These are phyloP conservation scores for Azemiops feae DNA, from an alignment of 2,113 vertebrate species.

Conservation along the genomic window DNA sequence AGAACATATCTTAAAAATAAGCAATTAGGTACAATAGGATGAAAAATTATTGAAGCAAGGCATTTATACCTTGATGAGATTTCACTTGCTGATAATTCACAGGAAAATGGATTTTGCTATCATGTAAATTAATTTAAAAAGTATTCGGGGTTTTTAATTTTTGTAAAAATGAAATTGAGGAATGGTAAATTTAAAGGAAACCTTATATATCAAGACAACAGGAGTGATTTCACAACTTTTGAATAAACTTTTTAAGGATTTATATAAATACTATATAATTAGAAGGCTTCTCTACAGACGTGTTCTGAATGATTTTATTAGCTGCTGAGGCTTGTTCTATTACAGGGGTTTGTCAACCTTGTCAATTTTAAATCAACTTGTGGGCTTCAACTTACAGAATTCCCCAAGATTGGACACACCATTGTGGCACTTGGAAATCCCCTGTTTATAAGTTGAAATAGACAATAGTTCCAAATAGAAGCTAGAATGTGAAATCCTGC, in stretches of 20 bases:
- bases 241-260: not conserved
- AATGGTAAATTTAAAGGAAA: not conserved
- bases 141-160: not conserved
- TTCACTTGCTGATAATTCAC: not conserved
- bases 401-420: not conserved
- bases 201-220: not conserved
- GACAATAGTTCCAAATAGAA: not conserved
- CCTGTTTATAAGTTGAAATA: not conserved
- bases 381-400: not conserved
- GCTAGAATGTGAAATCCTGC: not conserved
- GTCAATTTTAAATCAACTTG: not conserved
- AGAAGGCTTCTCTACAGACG: not conserved
- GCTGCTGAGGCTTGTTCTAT: not conserved
- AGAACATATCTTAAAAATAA: not conserved
- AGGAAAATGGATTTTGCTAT: not conserved
- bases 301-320: not conserved
- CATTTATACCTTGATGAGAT: not conserved
- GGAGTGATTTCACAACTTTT: not conserved
- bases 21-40: not conserved
- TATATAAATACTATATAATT: not conserved
- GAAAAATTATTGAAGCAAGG: not conserved
- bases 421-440: not conserved
- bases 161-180: not conserved
- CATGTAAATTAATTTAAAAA: not conserved
- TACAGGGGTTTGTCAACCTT: not conserved